phyloP scores from a whole-genome alignment of 1,140 invertebrate species.

The Bombus difficillimus region DNA sequence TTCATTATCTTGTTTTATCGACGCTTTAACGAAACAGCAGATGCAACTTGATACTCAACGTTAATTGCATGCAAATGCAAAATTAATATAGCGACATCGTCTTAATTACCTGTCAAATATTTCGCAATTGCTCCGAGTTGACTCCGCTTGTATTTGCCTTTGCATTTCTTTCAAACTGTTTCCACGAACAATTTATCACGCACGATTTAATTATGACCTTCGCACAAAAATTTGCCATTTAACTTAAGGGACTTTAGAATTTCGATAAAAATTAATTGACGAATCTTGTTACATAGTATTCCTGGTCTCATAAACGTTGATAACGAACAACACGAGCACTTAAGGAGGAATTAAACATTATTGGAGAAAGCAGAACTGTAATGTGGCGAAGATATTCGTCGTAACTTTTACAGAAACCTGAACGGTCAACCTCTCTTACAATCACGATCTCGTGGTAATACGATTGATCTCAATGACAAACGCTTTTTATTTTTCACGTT shows the following conservation, averaged over 20 bases:
- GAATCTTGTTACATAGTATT: neutral
- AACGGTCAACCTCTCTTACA: no score
- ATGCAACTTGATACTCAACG: neutral
- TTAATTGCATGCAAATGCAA: slow-evolving; percentile 25
- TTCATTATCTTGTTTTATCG: slow-evolving; percentile 12
- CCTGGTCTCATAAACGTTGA: neutral
- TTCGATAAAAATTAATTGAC: neutral
- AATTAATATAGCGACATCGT: neutral
- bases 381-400: neutral
- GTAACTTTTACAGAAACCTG: rapidly evolving
- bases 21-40: neutral
- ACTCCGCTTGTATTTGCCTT: neutral
- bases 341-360: neutral
- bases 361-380: neutral
- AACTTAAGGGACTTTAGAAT: neutral
- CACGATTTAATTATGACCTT: neutral
- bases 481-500: neutral
- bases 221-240: neutral
- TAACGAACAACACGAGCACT: neutral
- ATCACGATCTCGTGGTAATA: neutral
- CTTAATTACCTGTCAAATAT: slow-evolving; percentile 21
- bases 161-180: slow-evolving; percentile 16
- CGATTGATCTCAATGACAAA: neutral
- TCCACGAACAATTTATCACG: slow-evolving; percentile 20
- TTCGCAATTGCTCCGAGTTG: neutral